These are phyloP conservation scores for Sternarchorhynchus goeldii DNA, from an alignment of 2,797 vertebrate genomes.

Conservation along the genomic window DNA sequence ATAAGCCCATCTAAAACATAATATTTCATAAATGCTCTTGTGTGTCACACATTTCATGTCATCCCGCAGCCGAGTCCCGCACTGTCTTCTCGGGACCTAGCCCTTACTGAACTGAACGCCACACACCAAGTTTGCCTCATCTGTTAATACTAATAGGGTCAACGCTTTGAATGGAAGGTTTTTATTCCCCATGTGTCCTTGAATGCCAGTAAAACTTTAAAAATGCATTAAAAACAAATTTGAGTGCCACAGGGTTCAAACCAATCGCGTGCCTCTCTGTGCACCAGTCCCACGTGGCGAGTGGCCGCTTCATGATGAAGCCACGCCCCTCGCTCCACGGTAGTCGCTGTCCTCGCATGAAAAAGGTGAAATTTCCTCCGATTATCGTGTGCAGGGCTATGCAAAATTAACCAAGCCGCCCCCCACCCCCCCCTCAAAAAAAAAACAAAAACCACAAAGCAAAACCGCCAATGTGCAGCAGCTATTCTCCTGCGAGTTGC, in stretches of 20 bases:
- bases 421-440: too few species aligned
- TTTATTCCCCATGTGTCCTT: constrained; percentile 58
- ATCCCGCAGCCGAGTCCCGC: not conserved
- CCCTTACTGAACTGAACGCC: constrained; percentile 40
- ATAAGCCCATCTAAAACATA: not conserved
- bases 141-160: constrained; percentile 62
- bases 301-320: constrained; percentile 19
- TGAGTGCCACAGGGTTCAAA: constrained; percentile 59
- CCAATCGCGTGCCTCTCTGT: constrained; percentile 50
- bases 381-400: constrained; percentile 30
- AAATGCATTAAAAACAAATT: constrained; percentile 65
- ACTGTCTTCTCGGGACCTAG: constrained; percentile 22
- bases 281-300: constrained; percentile 49
- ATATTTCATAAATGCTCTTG: not conserved
- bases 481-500: constrained; percentile 17
- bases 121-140: constrained; percentile 51
- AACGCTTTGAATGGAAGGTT: constrained; percentile 59
- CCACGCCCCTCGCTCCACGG: constrained; percentile 21
- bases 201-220: constrained; percentile 62
- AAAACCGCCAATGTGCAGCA: not conserved
- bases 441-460: constrained; percentile 20
- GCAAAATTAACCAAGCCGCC: constrained; percentile 41
- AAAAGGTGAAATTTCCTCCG: constrained; percentile 43
- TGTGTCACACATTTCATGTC: not conserved
- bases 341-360: constrained; percentile 5